These are phyloP conservation scores for Chrysolina americana DNA, from an alignment of 2,888 invertebrate genomes.

Conservation along the genomic window DNA sequence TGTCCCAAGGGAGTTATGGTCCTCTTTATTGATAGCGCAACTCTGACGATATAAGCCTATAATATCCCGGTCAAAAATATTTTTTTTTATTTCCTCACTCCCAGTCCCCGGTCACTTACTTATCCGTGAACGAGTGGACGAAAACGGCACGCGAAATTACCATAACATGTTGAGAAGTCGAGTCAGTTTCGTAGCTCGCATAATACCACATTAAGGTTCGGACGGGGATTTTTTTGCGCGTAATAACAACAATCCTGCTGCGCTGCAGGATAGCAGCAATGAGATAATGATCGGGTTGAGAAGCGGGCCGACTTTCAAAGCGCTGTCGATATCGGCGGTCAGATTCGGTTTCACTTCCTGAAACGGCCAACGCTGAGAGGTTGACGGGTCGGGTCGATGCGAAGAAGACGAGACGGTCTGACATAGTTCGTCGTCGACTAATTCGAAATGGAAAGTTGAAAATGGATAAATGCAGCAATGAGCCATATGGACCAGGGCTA, in stretches of 20 bases:
- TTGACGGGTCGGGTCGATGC: background rate
- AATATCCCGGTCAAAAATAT: too few relatives aligned
- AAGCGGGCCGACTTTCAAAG: constrained; percentile 43
- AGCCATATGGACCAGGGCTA: too few relatives aligned
- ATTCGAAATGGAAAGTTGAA: too few relatives aligned
- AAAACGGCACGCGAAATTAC: constrained; percentile 30
- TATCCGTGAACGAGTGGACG: constrained; percentile 4
- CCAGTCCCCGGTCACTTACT: background rate
- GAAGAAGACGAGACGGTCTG: constrained; percentile 2
- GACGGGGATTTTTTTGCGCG: constrained; percentile 37
- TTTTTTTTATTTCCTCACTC: background rate
- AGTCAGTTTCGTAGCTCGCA: constrained; percentile 34
- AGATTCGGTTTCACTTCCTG: constrained; percentile 49
- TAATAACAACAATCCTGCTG: constrained; percentile 46
- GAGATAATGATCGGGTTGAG: constrained; percentile 48
- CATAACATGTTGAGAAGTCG: constrained; percentile 44
- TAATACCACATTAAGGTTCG: constrained; percentile 38
- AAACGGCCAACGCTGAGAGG: background rate
- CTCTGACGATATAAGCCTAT: too few relatives aligned
- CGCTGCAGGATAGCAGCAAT: constrained; percentile 46
- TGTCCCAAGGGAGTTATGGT: too few relatives aligned
- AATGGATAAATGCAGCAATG: too few relatives aligned
- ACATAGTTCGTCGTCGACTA: background rate
- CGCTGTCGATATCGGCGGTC: constrained; percentile 40
- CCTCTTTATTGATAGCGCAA: too few relatives aligned